A percentile compares a stretch with the other conserved stretches of the same genome.
Evolutionary conservation across 2,888 invertebrate species (phyloP).

Genomic region (Himalopsyche japonica): DNA sequence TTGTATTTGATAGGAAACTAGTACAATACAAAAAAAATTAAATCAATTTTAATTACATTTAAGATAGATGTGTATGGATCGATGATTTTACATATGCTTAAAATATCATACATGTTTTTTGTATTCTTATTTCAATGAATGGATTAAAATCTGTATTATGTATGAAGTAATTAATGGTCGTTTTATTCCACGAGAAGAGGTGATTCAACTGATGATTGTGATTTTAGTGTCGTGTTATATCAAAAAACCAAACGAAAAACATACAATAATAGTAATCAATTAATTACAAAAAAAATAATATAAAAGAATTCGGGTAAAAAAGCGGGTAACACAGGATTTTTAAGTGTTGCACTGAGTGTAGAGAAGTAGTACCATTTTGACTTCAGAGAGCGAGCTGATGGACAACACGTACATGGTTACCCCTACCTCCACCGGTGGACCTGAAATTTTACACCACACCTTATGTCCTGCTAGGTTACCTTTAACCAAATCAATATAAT

Average conservation of each 20-base stretch:
- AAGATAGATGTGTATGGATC: neutral
- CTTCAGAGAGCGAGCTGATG: slow-evolving; percentile 82
- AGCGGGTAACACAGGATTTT: neutral
- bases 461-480: slow-evolving; percentile 20
- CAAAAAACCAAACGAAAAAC: neutral
- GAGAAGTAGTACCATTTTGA: slow-evolving; percentile 70
- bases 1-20: neutral
- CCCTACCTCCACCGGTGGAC: slow-evolving; percentile 77
- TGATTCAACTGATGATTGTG: neutral
- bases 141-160: neutral
- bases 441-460: slow-evolving; percentile 57
- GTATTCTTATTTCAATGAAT: neutral
- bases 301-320: neutral
- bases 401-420: slow-evolving; percentile 83
- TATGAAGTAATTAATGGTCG: neutral
- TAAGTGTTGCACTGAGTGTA: slow-evolving; percentile 22
- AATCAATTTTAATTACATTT: neutral
- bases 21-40: neutral
- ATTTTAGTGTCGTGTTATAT: neutral
- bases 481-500: neutral
- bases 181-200: neutral
- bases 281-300: neutral
- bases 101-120: neutral
- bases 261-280: neutral
- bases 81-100: neutral